phyloP scores from a whole-genome alignment of 2,797 vertebrate species.

The Spizella passerina region DNA sequence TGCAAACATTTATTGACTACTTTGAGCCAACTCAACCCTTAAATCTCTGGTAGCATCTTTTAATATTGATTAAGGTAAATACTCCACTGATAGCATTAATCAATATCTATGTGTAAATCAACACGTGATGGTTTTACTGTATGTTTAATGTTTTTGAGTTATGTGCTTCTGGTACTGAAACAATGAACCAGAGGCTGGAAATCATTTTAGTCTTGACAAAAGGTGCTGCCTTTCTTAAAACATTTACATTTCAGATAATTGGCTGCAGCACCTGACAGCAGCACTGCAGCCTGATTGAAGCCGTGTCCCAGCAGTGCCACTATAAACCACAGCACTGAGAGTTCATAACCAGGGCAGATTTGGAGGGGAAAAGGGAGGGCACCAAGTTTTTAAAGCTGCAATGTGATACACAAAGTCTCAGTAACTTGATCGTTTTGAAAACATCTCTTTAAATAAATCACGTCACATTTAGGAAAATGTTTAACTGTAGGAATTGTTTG shows the following conservation, averaged over 20 bases:
- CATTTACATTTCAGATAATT: neutral
- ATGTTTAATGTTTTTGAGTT: slow-evolving; percentile 72
- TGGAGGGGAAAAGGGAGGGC: neutral
- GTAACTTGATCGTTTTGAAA: slow-evolving; percentile 21
- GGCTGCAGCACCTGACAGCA: slow-evolving; percentile 46
- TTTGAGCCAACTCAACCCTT: slow-evolving; percentile 47
- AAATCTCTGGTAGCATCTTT: slow-evolving; percentile 68
- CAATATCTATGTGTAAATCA: slow-evolving; percentile 71
- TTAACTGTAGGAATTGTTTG: neutral
- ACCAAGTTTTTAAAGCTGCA: neutral
- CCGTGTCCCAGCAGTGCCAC: neutral
- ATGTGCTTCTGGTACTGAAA: slow-evolving; percentile 63
- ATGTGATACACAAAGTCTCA: neutral
- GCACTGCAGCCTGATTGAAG: slow-evolving; percentile 7
- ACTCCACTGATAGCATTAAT: slow-evolving; percentile 61
- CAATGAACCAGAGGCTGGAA: slow-evolving; percentile 69
- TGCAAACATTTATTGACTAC: neutral
- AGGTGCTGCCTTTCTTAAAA: slow-evolving; percentile 16
- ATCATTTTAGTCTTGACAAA: slow-evolving; percentile 71
- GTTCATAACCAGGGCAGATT: slow-evolving; percentile 14
- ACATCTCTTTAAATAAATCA: slow-evolving; percentile 29
- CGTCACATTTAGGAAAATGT: neutral
- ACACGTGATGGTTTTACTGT: slow-evolving; percentile 63
- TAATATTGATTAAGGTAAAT: slow-evolving; percentile 76
- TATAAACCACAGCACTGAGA: neutral